Evolutionary conservation across 2,888 invertebrate species (phyloP).

Genomic region (Teleiodes luculella): DNA sequence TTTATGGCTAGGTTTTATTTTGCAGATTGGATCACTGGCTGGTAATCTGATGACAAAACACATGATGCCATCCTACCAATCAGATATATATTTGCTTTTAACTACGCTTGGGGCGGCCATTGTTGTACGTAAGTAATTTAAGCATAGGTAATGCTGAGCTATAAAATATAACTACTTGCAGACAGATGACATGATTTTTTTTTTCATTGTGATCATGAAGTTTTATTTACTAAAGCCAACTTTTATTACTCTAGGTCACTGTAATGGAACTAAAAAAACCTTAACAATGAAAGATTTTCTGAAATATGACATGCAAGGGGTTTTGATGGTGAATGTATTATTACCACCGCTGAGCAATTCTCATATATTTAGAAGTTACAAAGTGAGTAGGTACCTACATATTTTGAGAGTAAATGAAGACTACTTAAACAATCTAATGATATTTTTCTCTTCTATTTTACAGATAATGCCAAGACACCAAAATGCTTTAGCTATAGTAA

Average conservation of each 20-base stretch:
- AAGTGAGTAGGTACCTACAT: conserved; percentile 62
- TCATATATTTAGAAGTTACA: conserved; percentile 80
- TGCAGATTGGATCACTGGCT: conserved; percentile 81
- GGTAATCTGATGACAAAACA: conserved; percentile 84
- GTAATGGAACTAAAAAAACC: conserved; percentile 27
- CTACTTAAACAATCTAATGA: too few species aligned
- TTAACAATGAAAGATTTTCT: conserved; percentile 75
- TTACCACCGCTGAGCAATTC: conserved; percentile 74
- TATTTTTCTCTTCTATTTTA: background rate
- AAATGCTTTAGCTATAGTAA: conserved; percentile 87
- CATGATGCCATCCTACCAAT: conserved; percentile 79
- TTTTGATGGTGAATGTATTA: conserved; percentile 79
- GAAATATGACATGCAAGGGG: conserved; percentile 79
- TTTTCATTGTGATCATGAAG: too few species aligned
- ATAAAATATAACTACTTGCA: background rate
- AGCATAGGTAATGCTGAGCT: too few species aligned
- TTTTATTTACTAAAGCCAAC: too few species aligned
- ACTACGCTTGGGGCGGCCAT: conserved; percentile 74
- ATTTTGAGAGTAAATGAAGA: too few species aligned
- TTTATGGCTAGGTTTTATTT: too few species aligned
- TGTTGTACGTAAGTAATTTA: conserved; percentile 66
- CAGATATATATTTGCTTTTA: conserved; percentile 81
- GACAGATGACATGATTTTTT: background rate
- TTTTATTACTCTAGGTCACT: conserved; percentile 33
- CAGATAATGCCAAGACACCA: conserved; percentile 87